These are phyloP conservation scores for Pygocentrus nattereri DNA, from an alignment of 2,797 vertebrate species.

Conservation along the genomic window DNA sequence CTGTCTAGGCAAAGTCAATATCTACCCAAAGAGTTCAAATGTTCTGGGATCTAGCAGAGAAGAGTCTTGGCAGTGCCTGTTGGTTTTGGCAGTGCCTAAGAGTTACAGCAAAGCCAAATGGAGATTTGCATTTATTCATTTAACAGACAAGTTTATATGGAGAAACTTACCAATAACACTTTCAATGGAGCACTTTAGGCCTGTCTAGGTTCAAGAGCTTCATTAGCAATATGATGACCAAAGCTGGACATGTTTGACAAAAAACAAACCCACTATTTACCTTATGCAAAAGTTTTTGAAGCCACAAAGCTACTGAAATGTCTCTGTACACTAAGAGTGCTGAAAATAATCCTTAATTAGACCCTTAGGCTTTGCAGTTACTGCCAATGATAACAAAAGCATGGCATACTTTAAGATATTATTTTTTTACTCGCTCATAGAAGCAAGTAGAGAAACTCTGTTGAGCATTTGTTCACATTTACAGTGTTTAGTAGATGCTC, in stretches of 20 bases:
- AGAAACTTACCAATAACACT: background rate
- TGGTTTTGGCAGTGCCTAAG: constrained; percentile 7
- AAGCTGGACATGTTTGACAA: background rate
- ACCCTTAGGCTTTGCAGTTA: no score
- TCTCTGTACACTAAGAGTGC: background rate
- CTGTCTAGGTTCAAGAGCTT: background rate
- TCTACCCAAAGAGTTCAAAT: constrained; percentile 33
- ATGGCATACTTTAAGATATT: no score
- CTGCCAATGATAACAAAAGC: no score
- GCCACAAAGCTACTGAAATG: background rate
- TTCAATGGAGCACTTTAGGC: background rate
- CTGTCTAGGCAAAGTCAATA: constrained; percentile 46
- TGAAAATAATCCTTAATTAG: no score
- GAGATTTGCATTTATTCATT: constrained; percentile 15
- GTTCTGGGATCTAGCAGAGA: constrained; percentile 26
- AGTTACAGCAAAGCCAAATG: constrained; percentile 27
- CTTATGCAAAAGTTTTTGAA: no score
- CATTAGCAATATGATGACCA: background rate
- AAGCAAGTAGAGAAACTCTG: no score
- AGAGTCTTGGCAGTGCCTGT: constrained; percentile 22
- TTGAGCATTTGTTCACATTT: no score
- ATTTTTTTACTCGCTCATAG: no score
- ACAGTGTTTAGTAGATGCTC: no score
- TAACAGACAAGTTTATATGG: background rate
- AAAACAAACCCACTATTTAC: background rate